Evolutionary conservation across 2,888 invertebrate species (phyloP), one percentile per base, ranked within the genome.

Genomic region (Polydrusus pterygomalis): DNA sequence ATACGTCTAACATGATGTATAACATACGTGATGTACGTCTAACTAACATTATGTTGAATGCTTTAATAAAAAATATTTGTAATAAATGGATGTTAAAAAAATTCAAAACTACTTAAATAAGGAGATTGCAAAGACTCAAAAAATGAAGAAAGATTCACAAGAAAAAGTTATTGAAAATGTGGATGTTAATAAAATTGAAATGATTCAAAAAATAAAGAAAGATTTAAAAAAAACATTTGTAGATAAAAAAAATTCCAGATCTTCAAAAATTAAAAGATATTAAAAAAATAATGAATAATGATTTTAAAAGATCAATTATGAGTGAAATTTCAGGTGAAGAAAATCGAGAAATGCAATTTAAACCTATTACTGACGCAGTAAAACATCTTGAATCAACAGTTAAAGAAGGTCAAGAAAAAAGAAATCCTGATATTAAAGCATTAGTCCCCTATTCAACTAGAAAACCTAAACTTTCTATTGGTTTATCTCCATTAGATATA

Each of bases 301-400:
- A 43, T 13, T 43, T 43, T 43, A 43, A 43, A 43, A 43, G n/a
- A 43, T 43, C 43, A 43, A 43, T 43, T 9, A 43, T 43, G 10
- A 43, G n/a, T 13, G 43, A 43, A 43, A 43, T 43, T 43, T 43
- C 43, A 43, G 13, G 43, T 43, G n/a, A 43, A n/a, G 43, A 43
- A 43, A 9, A 43, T 43, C 6, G 43, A 43, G 9, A 43, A 13
- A 43, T 9, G 10, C 9, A n/a, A 43, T 43, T 43, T 43, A 43
- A 43, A 43, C 43, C 43, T 9, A 43, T 43, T 43, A 43, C 40
- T 11, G 11, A 40, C 11, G 40, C 40, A 25, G 25, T 25, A 25
- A 25, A 34, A 34, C 7, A 34, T 43, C 10, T 13, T n/a, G 10
- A 43, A 43, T n/a, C 6, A 43, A 13, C 43, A 43, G 43, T 43